Conservation (phyloP, 1,140 invertebrate species). For the Marisa cornuarietis region DNA sequence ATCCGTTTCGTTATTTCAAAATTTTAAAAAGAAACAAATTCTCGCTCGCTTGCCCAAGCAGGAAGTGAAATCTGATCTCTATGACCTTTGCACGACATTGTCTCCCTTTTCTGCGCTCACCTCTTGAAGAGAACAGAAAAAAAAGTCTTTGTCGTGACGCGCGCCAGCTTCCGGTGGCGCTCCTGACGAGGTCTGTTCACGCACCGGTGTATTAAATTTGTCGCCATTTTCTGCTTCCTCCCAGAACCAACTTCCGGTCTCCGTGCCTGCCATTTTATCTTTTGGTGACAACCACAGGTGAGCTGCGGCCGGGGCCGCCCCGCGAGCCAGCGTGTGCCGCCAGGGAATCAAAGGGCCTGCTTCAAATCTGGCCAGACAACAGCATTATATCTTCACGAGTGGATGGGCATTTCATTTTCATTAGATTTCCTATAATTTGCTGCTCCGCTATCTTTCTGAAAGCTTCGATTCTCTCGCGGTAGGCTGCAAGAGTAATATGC, state of each 20-base stretch:
- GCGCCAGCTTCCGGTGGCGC: background rate
- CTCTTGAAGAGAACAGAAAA: background rate
- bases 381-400: constrained; percentile 23
- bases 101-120: background rate
- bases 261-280: constrained; percentile 15
- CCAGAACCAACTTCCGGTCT: constrained; percentile 13
- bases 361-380: background rate
- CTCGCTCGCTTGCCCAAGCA: no score
- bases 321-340: background rate
- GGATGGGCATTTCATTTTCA: constrained; percentile 25
- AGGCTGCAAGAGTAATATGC: constrained; percentile 1
- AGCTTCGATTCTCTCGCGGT: constrained; percentile 8
- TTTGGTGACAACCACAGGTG: constrained; percentile 11
- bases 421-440: constrained; percentile 28
- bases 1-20: no score
- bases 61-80: background rate
- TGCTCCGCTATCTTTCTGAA: constrained; percentile 7
- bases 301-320: background rate
- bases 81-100: background rate
- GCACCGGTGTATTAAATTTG: constrained; percentile 18
- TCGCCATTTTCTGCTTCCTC: constrained; percentile 13
- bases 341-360: background rate
- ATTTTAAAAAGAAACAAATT: no score
- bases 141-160: background rate
- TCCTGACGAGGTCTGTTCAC: constrained; percentile 3